A percentile compares a stretch with the other conserved stretches of the same genome.
These are phyloP conservation scores for Chrysina gloriosa DNA, from an alignment of 2,888 invertebrate species.

Conservation along the genomic window DNA sequence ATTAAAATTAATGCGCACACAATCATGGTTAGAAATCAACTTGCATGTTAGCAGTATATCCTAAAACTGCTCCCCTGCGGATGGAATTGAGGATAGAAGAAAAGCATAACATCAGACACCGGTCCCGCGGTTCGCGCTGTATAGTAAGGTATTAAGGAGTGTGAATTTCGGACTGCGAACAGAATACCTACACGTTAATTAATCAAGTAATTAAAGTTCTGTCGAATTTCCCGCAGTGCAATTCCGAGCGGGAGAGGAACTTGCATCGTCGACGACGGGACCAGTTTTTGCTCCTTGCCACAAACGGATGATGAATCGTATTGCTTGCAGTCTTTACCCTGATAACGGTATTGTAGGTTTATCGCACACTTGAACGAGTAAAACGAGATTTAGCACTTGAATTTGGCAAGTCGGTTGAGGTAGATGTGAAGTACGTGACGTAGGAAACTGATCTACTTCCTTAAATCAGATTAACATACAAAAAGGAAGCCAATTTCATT, in stretches of 20 bases:
- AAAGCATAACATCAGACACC: constrained; percentile 18
- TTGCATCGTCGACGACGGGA: constrained; percentile 25
- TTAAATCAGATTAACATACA: constrained; percentile 9
- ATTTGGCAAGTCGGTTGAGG: background rate
- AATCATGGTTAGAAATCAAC: constrained; percentile 1
- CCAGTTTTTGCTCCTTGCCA: constrained; percentile 14
- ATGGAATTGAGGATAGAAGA: background rate
- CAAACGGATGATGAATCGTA: constrained; percentile 35
- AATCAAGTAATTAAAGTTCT: constrained; percentile 49
- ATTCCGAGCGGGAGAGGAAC: constrained; percentile 21
- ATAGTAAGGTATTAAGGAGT: background rate
- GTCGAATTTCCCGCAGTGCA: constrained; percentile 34
- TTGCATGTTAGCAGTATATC: background rate
- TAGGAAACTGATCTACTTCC: constrained; percentile 11
- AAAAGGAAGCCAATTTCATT: constrained; percentile 18
- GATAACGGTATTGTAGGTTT: background rate
- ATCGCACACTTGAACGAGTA: constrained; percentile 8
- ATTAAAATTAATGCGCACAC: background rate
- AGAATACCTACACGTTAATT: constrained; percentile 45
- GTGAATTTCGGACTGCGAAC: background rate
- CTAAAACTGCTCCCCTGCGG: constrained; percentile 3
- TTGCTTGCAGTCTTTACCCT: background rate
- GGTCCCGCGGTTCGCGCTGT: background rate
- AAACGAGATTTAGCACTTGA: constrained; percentile 9
- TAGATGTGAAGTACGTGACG: background rate